Evolutionary conservation across 2,113 vertebrate genomes (phyloP).

Genomic region (Zootoca vivipara): DNA sequence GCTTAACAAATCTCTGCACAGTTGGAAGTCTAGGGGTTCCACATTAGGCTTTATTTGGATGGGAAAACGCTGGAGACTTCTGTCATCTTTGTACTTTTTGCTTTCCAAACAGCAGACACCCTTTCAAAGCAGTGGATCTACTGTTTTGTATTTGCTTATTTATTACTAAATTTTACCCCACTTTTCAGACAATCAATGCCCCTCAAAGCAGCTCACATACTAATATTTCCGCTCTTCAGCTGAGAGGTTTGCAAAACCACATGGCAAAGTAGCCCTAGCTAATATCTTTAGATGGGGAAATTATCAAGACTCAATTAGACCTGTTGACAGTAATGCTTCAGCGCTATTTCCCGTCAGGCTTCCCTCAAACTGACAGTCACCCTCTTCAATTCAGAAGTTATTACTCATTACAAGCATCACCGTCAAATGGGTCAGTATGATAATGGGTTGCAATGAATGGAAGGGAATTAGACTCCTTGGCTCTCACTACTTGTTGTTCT

Average conservation of each 20-base stretch:
- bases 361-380: background rate
- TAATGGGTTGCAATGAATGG: background rate
- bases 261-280: background rate
- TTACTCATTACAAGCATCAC: conserved; percentile 16
- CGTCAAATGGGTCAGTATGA: background rate
- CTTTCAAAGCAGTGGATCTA: no score
- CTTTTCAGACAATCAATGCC: no score
- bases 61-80: no score
- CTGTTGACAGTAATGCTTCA: conserved; percentile 12
- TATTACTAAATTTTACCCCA: no score
- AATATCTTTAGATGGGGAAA: conserved; percentile 1
- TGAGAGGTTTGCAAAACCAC: background rate
- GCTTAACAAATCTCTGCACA: no score
- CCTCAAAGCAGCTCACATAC: no score
- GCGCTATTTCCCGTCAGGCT: background rate
- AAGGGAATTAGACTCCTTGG: fast-evolving
- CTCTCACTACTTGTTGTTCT: background rate
- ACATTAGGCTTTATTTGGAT: no score
- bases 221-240: background rate
- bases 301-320: conserved; percentile 17
- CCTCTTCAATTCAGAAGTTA: background rate
- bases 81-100: no score
- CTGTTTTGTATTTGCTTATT: no score
- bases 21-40: background rate
- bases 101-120: no score